Conservation (phyloP, 2,113 vertebrate species). For the Micronycteris hirsuta region DNA sequence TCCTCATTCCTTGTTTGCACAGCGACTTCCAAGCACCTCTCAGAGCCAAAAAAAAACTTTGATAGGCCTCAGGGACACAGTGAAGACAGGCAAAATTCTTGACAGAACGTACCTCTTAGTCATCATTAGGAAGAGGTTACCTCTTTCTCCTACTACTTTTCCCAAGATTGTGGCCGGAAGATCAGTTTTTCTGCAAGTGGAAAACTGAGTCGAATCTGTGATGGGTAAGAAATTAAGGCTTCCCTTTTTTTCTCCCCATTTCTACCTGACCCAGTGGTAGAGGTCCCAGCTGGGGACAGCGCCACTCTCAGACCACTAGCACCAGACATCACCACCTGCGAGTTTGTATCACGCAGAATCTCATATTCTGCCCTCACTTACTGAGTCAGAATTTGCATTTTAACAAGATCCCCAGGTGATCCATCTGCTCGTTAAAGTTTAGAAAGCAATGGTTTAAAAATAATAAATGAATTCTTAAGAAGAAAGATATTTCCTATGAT, state of each 20-base stretch:
- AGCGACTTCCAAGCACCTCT: not conserved
- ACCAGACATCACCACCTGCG: not conserved
- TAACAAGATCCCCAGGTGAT: not conserved
- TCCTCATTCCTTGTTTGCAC: not conserved
- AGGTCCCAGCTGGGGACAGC: not conserved
- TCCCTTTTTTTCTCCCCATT: not conserved
- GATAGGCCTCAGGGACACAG: not conserved
- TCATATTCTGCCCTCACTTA: not conserved
- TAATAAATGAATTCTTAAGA: not conserved
- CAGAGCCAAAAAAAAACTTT: not conserved
- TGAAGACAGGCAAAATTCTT: not conserved
- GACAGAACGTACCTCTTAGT: too few relatives aligned
- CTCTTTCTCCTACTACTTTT: not conserved
- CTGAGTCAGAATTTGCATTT: not conserved
- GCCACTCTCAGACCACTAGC: not conserved
- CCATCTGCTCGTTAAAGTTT: not conserved
- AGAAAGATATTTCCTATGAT: not conserved
- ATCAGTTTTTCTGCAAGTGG: not conserved
- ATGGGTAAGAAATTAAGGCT: not conserved
- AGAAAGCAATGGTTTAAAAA: not conserved
- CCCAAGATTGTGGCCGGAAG: not conserved
- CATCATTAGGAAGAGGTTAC: not conserved
- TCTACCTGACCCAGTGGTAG: not conserved
- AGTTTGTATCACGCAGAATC: not conserved
- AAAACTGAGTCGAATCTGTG: not conserved